phyloP scores from a whole-genome alignment of 2,797 vertebrate genomes.

The Anableps anableps region DNA sequence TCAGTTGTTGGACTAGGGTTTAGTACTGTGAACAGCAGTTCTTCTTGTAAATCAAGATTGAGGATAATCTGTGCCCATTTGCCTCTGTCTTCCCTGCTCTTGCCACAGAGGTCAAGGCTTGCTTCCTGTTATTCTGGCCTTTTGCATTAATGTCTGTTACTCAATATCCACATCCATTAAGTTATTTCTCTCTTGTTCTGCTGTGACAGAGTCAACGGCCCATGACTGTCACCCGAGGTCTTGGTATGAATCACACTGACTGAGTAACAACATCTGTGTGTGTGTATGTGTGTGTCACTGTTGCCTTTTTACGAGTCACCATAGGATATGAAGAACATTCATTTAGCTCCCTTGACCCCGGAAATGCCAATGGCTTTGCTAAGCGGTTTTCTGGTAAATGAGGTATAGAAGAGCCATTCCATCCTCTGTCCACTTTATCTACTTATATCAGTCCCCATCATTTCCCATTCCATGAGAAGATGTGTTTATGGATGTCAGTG shows the following conservation, averaged over 20 bases:
- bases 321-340: slow-evolving; percentile 68
- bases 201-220: slow-evolving; percentile 74
- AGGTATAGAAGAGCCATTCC: slow-evolving; percentile 78
- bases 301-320: slow-evolving; percentile 61
- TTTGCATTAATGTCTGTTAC: slow-evolving; percentile 67
- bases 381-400: slow-evolving; percentile 85
- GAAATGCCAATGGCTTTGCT: slow-evolving; percentile 82
- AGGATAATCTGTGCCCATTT: slow-evolving; percentile 32
- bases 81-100: slow-evolving; percentile 25
- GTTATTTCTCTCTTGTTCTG: slow-evolving; percentile 69
- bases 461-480: slow-evolving; percentile 79
- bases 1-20: slow-evolving; percentile 19
- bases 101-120: slow-evolving; percentile 66
- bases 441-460: slow-evolving; percentile 73
- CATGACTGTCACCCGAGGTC: slow-evolving; percentile 71
- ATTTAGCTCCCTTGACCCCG: slow-evolving; percentile 78
- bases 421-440: slow-evolving; percentile 74
- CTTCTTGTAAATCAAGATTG: slow-evolving; percentile 45
- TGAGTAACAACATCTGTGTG: slow-evolving; percentile 18
- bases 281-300: slow-evolving; percentile 40
- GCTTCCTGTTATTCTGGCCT: slow-evolving; percentile 78
- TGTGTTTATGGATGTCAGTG: slow-evolving; percentile 68
- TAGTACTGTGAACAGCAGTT: slow-evolving; percentile 21
- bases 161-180: slow-evolving; percentile 73
- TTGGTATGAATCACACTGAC: slow-evolving; percentile 69